These are phyloP conservation scores for Lepidurus couesii DNA, from an alignment of 1,140 invertebrate species.

Conservation along the genomic window DNA sequence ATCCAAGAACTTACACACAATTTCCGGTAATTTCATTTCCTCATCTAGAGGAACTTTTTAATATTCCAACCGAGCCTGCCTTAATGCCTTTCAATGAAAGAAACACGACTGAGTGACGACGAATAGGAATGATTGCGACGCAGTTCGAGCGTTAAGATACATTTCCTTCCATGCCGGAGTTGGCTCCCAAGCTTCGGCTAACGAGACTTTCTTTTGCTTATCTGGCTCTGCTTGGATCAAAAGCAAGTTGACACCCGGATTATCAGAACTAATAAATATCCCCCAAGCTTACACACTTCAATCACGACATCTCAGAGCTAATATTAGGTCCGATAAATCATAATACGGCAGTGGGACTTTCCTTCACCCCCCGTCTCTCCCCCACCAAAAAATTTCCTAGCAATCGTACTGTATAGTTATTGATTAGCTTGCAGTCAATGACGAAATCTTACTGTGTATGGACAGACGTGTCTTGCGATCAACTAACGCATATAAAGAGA, in stretches of 20 bases:
- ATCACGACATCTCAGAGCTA: not conserved
- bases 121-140: not conserved
- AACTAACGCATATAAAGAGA: too few relatives aligned
- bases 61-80: too few relatives aligned
- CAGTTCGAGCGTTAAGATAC: not conserved
- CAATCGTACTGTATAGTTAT: not conserved
- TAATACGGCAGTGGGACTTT: not conserved
- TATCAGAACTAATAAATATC: not conserved
- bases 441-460: too few relatives aligned
- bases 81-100: not conserved
- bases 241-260: not conserved
- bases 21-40: not conserved
- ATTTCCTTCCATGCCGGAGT: not conserved
- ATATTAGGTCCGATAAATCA: not conserved
- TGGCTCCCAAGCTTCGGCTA: not conserved
- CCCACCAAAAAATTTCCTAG: not conserved
- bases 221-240: not conserved
- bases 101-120: not conserved
- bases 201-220: not conserved
- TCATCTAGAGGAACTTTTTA: not conserved
- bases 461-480: too few relatives aligned
- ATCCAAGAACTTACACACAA: not conserved
- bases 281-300: not conserved
- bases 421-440: not conserved
- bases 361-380: not conserved